Conservation (phyloP, 2,113 vertebrate genomes). For the Mesembrinibis cayennensis region DNA sequence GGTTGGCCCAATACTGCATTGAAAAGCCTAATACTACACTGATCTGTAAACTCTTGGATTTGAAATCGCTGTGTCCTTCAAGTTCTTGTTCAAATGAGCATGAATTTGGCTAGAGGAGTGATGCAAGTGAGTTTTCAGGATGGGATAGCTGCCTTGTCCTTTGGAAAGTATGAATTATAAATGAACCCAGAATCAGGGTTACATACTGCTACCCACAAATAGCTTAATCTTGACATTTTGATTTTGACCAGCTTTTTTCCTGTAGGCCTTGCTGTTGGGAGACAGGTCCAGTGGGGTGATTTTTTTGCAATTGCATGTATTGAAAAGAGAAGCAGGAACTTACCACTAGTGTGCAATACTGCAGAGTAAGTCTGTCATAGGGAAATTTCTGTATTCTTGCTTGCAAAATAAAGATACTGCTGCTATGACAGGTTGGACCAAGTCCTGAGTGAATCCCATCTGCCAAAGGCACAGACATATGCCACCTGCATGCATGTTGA, state of each 20-base stretch:
- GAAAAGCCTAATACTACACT: not conserved
- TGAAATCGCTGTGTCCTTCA: not conserved
- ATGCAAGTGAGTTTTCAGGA: not conserved
- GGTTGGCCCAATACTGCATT: not conserved
- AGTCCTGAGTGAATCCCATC: not conserved
- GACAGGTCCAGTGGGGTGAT: not conserved
- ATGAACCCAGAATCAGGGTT: not conserved
- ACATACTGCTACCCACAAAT: not conserved
- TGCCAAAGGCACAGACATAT: not conserved
- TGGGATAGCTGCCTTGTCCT: not conserved
- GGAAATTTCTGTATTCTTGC: not conserved
- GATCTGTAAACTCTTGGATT: not conserved
- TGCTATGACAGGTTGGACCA: not conserved
- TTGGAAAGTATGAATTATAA: not conserved
- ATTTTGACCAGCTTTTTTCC: not conserved
- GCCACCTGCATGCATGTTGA: not conserved
- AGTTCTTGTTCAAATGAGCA: not conserved
- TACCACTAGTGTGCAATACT: not conserved
- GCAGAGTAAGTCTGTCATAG: not conserved
- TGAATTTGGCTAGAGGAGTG: not conserved
- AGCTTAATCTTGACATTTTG: not conserved
- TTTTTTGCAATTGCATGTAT: not conserved
- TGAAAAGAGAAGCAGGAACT: not conserved
- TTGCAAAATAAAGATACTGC: not conserved
- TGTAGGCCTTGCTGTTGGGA: not conserved